These are phyloP conservation scores for Drosophila aff. DNA, from an alignment of 1,140 invertebrate species.

Conservation along the genomic window DNA sequence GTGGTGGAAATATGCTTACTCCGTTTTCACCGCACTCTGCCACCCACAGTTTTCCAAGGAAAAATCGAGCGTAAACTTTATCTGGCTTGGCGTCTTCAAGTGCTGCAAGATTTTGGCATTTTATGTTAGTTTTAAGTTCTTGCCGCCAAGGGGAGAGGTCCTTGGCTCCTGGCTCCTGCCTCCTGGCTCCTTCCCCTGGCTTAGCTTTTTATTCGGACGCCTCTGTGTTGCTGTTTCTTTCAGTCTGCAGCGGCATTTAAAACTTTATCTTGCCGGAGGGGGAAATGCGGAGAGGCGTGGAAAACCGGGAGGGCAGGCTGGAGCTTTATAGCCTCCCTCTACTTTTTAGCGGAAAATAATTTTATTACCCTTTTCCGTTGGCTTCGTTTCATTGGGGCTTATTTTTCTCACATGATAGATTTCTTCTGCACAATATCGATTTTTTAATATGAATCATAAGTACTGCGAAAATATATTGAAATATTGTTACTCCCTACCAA, in stretches of 20 bases:
- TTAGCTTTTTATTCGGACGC: constrained; percentile 14
- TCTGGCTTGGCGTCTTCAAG: constrained; percentile 58
- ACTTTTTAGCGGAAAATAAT: constrained; percentile 60
- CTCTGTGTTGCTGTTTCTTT: constrained; percentile 32
- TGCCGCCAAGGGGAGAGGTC: not conserved
- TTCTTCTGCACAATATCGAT: too few species aligned
- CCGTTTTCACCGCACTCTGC: not conserved
- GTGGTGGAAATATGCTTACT: constrained; percentile 51
- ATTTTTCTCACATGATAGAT: not conserved
- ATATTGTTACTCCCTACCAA: too few species aligned
- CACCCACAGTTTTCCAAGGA: constrained; percentile 4
- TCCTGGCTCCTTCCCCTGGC: not conserved
- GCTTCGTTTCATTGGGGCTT: constrained; percentile 21
- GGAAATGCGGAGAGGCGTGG: constrained; percentile 2
- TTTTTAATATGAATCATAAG: too few species aligned
- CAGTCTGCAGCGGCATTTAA: constrained; percentile 72
- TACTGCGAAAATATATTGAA: too few species aligned
- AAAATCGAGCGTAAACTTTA: constrained; percentile 80
- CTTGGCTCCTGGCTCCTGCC: not conserved
- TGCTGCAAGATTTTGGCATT: constrained; percentile 70
- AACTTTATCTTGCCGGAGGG: constrained; percentile 63
- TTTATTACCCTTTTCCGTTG: constrained; percentile 64
- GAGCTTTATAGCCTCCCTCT: constrained; percentile 31
- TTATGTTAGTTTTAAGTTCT: constrained; percentile 79
- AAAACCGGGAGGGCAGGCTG: not conserved